phyloP scores from a whole-genome alignment of 2,888 invertebrate species.

The Ichneumoninae sp. region DNA sequence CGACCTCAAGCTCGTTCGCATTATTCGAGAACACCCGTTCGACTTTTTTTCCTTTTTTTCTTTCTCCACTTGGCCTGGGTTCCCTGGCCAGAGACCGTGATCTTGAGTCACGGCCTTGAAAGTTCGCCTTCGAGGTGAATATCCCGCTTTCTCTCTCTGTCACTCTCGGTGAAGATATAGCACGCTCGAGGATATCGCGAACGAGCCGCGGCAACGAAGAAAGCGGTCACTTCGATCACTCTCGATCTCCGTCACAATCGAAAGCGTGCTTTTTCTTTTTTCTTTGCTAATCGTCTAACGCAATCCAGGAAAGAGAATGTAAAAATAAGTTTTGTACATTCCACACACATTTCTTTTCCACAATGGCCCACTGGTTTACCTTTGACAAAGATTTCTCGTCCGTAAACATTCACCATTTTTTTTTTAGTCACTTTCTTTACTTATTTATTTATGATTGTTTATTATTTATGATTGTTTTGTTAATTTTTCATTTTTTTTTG shows the following conservation, averaged over 20 bases:
- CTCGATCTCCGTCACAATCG: constrained; percentile 10
- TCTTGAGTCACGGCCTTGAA: constrained; percentile 63
- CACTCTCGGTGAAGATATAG: background rate
- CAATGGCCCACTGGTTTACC: background rate
- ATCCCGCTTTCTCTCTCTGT: constrained; percentile 50
- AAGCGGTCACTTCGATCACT: constrained; percentile 18
- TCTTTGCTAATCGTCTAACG: background rate
- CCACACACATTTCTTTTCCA: background rate
- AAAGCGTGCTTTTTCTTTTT: background rate
- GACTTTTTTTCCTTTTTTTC: constrained; percentile 46
- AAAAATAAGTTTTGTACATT: background rate
- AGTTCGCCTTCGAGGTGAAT: constrained; percentile 60
- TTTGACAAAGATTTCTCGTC: no score
- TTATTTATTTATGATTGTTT: no score
- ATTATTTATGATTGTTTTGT: no score
- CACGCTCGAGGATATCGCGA: background rate
- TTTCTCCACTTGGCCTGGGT: constrained; percentile 31
- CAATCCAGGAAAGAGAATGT: background rate
- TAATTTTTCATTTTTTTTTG: no score
- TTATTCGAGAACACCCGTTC: constrained; percentile 53
- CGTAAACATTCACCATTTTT: no score
- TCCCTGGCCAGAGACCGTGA: constrained; percentile 52
- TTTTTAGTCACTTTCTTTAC: no score
- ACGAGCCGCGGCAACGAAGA: background rate
- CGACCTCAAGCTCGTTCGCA: constrained; percentile 41